These are phyloP conservation scores for Heteronetta atricapilla DNA, from an alignment of 2,113 vertebrate species.

Conservation along the genomic window DNA sequence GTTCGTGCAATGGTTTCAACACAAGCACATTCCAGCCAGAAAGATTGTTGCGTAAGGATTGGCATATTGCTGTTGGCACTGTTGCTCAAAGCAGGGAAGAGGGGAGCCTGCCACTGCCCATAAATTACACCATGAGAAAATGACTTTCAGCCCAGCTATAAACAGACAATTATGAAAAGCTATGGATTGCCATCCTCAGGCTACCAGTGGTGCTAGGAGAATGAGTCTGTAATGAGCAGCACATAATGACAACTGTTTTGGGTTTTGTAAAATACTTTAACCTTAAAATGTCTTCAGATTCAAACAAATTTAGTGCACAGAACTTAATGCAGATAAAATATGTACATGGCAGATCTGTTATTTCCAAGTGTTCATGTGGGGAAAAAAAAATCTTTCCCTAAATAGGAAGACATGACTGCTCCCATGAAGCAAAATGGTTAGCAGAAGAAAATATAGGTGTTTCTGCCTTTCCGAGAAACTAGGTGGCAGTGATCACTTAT, in stretches of 20 bases:
- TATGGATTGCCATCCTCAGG: neutral
- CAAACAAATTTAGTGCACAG: neutral
- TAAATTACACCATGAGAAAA: conserved; percentile 43
- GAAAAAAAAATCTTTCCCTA: neutral
- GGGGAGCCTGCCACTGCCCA: neutral
- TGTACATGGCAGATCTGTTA: neutral
- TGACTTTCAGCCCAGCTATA: neutral
- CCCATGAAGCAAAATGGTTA: neutral
- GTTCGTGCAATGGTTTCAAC: neutral
- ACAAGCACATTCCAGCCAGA: neutral
- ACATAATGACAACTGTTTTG: neutral
- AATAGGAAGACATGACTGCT: neutral
- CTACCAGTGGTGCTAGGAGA: neutral
- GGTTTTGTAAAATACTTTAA: neutral
- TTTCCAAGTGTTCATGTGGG: neutral
- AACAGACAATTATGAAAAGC: conserved; percentile 5
- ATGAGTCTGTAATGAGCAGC: neutral
- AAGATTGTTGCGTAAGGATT: neutral
- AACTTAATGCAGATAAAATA: neutral
- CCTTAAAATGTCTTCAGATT: neutral
- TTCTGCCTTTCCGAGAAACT: neutral
- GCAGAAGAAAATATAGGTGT: neutral
- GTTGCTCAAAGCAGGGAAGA: neutral
- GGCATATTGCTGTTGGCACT: neutral
- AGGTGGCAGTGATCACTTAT: neutral